phyloP scores from a whole-genome alignment of 1,140 invertebrate genomes.

The Paraescarpia echinospica region DNA sequence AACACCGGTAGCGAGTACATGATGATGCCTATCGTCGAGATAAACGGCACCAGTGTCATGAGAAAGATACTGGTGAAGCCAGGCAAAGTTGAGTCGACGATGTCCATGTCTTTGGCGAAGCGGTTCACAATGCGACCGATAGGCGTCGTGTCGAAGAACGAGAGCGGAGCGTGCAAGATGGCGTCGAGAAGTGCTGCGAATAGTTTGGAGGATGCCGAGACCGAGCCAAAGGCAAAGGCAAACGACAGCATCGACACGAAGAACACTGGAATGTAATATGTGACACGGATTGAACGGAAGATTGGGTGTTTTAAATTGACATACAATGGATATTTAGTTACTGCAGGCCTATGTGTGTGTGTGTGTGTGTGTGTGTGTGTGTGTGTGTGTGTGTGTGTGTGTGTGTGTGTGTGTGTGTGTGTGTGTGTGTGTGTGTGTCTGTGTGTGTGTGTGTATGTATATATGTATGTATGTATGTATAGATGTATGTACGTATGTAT shows the following conservation, averaged over 20 bases:
- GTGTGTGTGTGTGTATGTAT: slow-evolving; percentile 16
- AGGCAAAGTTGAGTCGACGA: slow-evolving; percentile 54
- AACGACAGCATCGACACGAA: slow-evolving; percentile 18
- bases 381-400: neutral
- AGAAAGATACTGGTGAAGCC: slow-evolving; percentile 32
- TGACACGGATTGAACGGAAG: neutral
- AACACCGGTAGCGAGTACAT: slow-evolving; percentile 12
- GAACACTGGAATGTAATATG: slow-evolving; percentile 17
- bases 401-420: neutral
- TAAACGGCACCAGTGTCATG: neutral
- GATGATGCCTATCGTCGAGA: slow-evolving; percentile 16
- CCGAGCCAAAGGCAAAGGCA: slow-evolving; percentile 19
- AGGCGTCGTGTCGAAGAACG: slow-evolving; percentile 69
- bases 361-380: too few relatives aligned
- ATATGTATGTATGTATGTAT: slow-evolving; percentile 8
- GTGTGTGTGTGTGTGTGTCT: slow-evolving; percentile 17
- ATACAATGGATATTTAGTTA: too few relatives aligned
- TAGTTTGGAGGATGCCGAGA: slow-evolving; percentile 35
- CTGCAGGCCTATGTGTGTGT: too few relatives aligned
- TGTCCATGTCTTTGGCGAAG: slow-evolving; percentile 66
- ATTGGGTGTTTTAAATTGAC: too few relatives aligned
- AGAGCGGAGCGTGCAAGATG: slow-evolving; percentile 62
- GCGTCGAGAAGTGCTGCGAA: slow-evolving; percentile 42
- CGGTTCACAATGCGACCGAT: slow-evolving; percentile 66
- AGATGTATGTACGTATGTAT: too few relatives aligned